A percentile compares a stretch with the other conserved stretches of the same genome.
Conservation (phyloP, 2,113 vertebrate genomes). For the Pluvialis apricaria region DNA sequence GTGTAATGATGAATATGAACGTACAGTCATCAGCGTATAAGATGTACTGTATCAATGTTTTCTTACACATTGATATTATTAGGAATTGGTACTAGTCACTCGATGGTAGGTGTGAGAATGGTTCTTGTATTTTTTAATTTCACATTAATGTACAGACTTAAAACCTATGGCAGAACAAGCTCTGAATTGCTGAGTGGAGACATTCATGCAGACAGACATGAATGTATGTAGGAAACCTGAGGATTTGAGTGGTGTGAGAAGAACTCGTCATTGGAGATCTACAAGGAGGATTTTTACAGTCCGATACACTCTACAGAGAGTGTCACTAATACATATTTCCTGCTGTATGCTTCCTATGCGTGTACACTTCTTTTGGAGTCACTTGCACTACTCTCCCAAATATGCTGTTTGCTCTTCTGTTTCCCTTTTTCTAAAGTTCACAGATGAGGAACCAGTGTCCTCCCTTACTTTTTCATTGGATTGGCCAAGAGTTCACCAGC, state of each 20-base stretch:
- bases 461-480: background rate
- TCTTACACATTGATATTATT: background rate
- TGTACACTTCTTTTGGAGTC: background rate
- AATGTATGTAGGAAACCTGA: background rate
- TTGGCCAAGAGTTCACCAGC: background rate
- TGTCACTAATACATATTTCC: background rate
- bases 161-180: background rate
- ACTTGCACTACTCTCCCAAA: background rate
- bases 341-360: background rate
- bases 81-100: background rate
- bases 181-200: background rate
- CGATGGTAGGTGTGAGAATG: background rate
- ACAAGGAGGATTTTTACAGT: background rate
- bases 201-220: background rate
- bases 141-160: rapidly evolving
- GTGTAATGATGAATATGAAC: background rate
- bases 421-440: background rate
- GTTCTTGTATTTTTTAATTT: background rate
- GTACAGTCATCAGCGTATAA: background rate
- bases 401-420: background rate
- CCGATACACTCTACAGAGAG: background rate
- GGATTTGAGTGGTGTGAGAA: background rate
- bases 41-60: background rate
- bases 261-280: background rate
- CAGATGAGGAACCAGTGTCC: background rate